These are phyloP conservation scores for Bombylius discolor DNA, from an alignment of 2,888 invertebrate species.

Conservation along the genomic window DNA sequence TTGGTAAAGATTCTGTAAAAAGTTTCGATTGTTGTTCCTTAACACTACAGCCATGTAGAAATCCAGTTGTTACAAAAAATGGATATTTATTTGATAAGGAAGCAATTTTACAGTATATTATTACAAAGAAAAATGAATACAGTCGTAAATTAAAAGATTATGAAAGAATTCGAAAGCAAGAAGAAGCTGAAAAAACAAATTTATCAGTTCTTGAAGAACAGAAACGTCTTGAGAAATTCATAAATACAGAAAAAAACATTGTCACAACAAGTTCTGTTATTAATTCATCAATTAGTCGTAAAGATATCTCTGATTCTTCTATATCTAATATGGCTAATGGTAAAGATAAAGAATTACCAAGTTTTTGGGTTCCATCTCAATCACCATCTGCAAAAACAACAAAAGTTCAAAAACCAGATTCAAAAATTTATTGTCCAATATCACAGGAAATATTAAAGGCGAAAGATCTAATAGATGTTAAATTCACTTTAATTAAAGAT, in stretches of 20 bases:
- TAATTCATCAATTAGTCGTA: constrained; percentile 7
- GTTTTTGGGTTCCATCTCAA: constrained; percentile 94
- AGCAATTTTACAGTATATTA: constrained; percentile 86
- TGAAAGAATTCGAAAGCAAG: constrained; percentile 70
- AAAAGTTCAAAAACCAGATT: constrained; percentile 55
- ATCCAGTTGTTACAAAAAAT: constrained; percentile 81
- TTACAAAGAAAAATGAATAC: constrained; percentile 87
- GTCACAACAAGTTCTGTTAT: constrained; percentile 32
- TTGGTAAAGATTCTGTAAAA: constrained; percentile 60
- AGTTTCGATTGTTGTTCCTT: constrained; percentile 97
- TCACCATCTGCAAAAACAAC: constrained; percentile 69
- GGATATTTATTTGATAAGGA: constrained; percentile 96
- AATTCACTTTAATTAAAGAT: constrained; percentile 83
- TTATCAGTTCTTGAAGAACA: constrained; percentile 60
- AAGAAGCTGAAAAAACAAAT: constrained; percentile 56
- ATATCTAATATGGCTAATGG: constrained; percentile 71
- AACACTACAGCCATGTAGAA: constrained; percentile 88
- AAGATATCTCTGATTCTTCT: constrained; percentile 32
- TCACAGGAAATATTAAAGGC: constrained; percentile 73
- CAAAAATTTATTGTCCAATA: constrained; percentile 62
- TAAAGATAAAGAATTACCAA: constrained; percentile 70
- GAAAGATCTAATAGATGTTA: constrained; percentile 85
- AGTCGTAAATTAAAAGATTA: constrained; percentile 81
- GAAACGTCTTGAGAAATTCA: constrained; percentile 61
- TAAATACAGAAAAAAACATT: constrained; percentile 70